Percentiles rank a stretch among this genome's conserved stretches.
These are phyloP conservation scores for Aleiodes leptofemur DNA, from an alignment of 2,888 invertebrate genomes.

Conservation along the genomic window DNA sequence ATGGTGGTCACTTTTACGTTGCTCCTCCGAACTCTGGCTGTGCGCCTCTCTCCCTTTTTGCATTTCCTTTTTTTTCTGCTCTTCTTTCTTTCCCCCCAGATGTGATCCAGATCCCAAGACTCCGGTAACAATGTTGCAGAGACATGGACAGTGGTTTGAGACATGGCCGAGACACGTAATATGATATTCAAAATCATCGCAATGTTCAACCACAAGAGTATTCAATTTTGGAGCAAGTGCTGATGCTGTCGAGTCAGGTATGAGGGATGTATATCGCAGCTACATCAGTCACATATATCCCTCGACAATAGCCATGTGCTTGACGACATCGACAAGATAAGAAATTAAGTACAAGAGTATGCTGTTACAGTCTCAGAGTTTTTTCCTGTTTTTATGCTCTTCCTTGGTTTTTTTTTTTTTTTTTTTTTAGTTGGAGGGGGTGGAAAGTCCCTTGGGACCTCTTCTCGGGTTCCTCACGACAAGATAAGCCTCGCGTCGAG, in stretches of 20 bases:
- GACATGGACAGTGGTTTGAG: too few relatives aligned
- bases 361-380: conserved; percentile 18
- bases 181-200: conserved; percentile 2
- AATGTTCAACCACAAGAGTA: too few relatives aligned
- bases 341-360: conserved; percentile 67
- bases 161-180: conserved; percentile 1
- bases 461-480: conserved; percentile 38
- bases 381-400: not conserved
- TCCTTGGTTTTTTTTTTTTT: not conserved
- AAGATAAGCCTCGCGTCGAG: conserved; percentile 45
- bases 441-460: conserved; percentile 30
- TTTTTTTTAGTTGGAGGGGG: not conserved
- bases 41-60: conserved; percentile 51
- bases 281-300: not conserved
- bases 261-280: not conserved
- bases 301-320: conserved; percentile 69
- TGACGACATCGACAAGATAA: conserved; percentile 68
- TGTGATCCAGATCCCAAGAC: conserved; percentile 10
- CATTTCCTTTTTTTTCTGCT: conserved; percentile 38
- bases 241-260: conserved; percentile 12
- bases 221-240: not conserved
- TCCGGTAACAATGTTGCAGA: not conserved
- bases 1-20: conserved; percentile 51
- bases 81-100: conserved; percentile 9
- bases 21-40: conserved; percentile 32